A percentile compares a stretch with the other conserved stretches of the same genome.
phyloP scores from a whole-genome alignment of 2,113 vertebrate species.

The Dascyllus trimaculatus region DNA sequence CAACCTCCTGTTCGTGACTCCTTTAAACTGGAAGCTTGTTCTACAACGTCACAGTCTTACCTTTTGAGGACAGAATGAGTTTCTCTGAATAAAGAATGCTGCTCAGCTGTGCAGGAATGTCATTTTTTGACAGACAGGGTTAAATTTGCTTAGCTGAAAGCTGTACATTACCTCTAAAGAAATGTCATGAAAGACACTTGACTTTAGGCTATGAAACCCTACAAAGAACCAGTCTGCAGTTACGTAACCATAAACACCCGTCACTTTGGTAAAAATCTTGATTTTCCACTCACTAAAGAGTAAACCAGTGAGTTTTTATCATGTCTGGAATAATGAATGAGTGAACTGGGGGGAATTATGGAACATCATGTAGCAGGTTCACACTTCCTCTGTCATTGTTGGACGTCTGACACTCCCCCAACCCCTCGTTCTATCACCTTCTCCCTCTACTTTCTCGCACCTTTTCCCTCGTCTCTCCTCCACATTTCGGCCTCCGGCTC shows the following conservation, averaged over 20 bases:
- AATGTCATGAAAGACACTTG: not conserved
- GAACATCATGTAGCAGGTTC: conserved; percentile 1
- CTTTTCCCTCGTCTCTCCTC: not conserved
- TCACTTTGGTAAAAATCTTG: not conserved
- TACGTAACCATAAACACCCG: not conserved
- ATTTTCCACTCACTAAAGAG: not conserved
- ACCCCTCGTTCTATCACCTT: conserved; percentile 10
- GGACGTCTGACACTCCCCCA: conserved; percentile 26
- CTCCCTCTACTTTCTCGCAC: conserved; percentile 2
- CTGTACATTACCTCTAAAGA: too few species aligned
- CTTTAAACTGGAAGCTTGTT: too few species aligned
- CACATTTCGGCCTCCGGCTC: conserved; percentile 9
- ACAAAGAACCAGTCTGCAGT: not conserved
- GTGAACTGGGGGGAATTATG: not conserved
- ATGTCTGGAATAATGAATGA: not conserved
- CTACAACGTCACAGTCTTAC: too few species aligned
- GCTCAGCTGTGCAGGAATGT: too few species aligned
- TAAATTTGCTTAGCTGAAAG: too few species aligned
- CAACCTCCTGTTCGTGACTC: too few species aligned
- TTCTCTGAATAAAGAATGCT: too few species aligned
- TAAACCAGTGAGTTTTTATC: not conserved
- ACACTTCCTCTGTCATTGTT: conserved; percentile 31
- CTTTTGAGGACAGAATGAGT: too few species aligned
- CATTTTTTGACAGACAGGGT: too few species aligned
- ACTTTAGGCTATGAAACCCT: too few species aligned